Base-by-base conservation (phyloP, 2,797 vertebrate genomes). In the Lacerta viridis region DNA sequence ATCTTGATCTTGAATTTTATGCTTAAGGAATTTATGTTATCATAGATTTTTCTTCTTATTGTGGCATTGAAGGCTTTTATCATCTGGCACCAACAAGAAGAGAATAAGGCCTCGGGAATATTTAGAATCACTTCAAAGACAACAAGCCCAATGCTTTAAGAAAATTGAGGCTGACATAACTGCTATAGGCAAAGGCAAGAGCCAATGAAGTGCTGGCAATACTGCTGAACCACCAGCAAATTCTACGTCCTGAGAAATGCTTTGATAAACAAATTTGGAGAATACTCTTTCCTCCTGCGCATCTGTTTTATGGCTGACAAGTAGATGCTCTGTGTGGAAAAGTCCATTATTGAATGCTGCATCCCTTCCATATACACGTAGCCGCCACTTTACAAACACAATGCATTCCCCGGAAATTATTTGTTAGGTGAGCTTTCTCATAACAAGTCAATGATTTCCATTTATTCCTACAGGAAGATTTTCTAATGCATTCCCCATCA, bases 241-340 rank as follows among this genome's bases (percentile, higher is more conserved):
- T 77, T 90, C 43, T 36, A 18, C 0, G 0, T 85, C 87, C 76
- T 87, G 83, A 91, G 85, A 80, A 13, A 74, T 11, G 29, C 27
- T 80, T 18, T 80, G 86, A 17, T 83, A 84, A 84, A 88, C 0
- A 0, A n/a, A 76, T 59, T 0, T 74, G 0, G 29, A 23, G 64
- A 79, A 84, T 17, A 69, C 61, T 41, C 64, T 1, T 72, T 72
- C 33, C 71, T 29, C 61, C 11, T n/a, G 5, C 7, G 41, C 79
- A 79, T 92, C 74, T 89, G 59, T 77, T 78, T 86, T 29, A 80
- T 0, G 0, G 23, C 8, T 85, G 79, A 88, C 36, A 89, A 86
- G 36, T 7, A 43, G 3, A 1, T 93, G 69, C 27, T 66, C 2
- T 5, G 18, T 46, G 59, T 69, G 78, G 6, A 41, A 66, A 5